These are phyloP conservation scores for Chaetodon auriga DNA, from an alignment of 2,113 vertebrate species.

Conservation along the genomic window DNA sequence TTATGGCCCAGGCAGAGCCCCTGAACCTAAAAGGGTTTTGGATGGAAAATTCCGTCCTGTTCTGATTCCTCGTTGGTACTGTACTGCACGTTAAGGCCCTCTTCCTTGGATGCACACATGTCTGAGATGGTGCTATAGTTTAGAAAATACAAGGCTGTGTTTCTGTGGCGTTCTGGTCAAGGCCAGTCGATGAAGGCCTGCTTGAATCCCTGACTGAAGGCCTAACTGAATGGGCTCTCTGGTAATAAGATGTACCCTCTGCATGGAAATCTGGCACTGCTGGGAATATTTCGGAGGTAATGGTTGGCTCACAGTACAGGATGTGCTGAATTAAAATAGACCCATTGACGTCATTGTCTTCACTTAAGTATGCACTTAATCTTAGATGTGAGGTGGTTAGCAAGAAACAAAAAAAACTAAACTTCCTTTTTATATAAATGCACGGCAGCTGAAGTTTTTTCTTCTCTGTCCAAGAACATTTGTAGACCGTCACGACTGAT, in stretches of 20 bases:
- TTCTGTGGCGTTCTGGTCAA: conserved; percentile 42
- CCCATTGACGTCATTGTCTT: conserved; percentile 34
- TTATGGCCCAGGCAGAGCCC: conserved; percentile 80
- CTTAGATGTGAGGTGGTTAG: conserved; percentile 16
- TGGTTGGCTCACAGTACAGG: conserved; percentile 5
- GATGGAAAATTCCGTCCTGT: conserved; percentile 85
- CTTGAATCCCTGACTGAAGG: conserved; percentile 37
- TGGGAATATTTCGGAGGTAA: conserved; percentile 36
- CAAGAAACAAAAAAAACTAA: neutral
- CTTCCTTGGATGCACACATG: conserved; percentile 22
- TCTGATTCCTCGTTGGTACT: conserved; percentile 58
- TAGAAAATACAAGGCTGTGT: conserved; percentile 9
- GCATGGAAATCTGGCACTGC: neutral
- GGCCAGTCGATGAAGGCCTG: conserved; percentile 16
- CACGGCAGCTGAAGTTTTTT: neutral
- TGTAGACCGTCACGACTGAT: neutral
- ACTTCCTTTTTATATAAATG: conserved; percentile 3
- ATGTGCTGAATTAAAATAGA: conserved; percentile 43
- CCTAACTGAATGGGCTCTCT: conserved; percentile 6
- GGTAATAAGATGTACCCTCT: conserved; percentile 21
- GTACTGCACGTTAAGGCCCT: conserved; percentile 54
- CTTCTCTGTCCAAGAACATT: neutral
- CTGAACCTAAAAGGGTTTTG: conserved; percentile 73
- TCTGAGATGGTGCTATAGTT: conserved; percentile 41
- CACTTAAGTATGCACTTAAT: neutral